Evolutionary conservation across 2,113 vertebrate genomes (phyloP).

Genomic region (Anhinga rufa): DNA sequence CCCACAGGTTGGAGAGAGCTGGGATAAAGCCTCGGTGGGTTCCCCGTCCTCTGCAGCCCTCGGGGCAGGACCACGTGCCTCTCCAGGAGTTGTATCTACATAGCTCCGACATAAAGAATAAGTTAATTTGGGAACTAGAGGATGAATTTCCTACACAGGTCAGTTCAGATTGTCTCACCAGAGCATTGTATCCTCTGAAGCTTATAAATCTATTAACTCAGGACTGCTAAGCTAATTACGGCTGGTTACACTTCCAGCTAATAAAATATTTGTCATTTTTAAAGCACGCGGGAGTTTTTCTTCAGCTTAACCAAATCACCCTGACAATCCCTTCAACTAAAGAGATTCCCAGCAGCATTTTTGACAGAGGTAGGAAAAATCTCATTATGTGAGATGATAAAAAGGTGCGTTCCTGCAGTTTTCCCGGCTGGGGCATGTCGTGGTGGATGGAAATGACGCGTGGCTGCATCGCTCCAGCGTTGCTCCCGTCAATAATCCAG

Average conservation of each 20-base stretch:
- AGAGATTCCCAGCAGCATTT: conserved; percentile 27
- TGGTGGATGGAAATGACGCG: accelerated
- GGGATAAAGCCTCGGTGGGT: background rate
- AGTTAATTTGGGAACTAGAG: background rate
- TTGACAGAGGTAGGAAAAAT: conserved; percentile 1
- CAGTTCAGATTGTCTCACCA: background rate
- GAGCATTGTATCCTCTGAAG: background rate
- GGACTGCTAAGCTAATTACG: conserved; percentile 33
- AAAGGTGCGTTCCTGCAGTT: background rate
- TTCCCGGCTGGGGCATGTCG: background rate
- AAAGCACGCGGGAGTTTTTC: conserved; percentile 23
- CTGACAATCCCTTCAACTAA: background rate
- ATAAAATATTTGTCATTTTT: conserved; percentile 45
- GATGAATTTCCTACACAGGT: background rate
- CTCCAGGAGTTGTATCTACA: background rate
- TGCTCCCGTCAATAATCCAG: background rate
- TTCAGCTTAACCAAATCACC: conserved; percentile 49
- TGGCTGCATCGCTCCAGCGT: background rate
- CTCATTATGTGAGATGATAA: background rate
- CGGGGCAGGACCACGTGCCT: background rate
- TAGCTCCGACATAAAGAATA: background rate
- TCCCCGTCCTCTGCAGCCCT: background rate
- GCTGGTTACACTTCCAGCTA: conserved; percentile 34
- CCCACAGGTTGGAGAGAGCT: background rate
- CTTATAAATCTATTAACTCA: conserved; percentile 22